Evolutionary conservation across 2,113 vertebrate genomes (phyloP).

Genomic region (Notiomystis cincta): DNA sequence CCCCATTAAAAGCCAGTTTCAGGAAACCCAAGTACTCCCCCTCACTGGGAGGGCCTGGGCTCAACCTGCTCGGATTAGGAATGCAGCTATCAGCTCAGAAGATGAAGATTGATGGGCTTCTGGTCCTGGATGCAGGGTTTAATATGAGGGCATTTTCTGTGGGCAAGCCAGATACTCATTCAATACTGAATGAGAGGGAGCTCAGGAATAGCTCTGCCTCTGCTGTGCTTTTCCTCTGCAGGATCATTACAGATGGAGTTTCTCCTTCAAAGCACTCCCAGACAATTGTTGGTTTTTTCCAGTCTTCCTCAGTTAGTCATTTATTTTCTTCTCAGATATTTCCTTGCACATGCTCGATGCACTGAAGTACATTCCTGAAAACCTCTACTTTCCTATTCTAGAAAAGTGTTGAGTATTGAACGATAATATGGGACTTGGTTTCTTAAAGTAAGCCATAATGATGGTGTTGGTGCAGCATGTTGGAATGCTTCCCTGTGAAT

Average conservation of each 20-base stretch:
- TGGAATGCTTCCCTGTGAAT: not conserved
- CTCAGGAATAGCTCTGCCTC: not conserved
- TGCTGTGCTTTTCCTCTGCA: not conserved
- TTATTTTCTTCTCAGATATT: not conserved
- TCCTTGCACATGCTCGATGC: not conserved
- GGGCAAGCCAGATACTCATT: not conserved
- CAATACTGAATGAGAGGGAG: not conserved
- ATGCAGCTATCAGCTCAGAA: not conserved
- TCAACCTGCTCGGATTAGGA: constrained; percentile 28
- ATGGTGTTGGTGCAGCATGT: not conserved
- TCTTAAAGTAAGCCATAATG: not conserved
- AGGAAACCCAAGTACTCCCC: constrained; percentile 27
- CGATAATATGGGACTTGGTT: not conserved
- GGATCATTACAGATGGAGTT: not conserved
- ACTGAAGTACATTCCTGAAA: not conserved
- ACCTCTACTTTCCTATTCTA: not conserved
- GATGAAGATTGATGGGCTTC: constrained; percentile 41
- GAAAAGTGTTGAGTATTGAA: not conserved
- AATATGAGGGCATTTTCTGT: not conserved
- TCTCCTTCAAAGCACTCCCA: not conserved
- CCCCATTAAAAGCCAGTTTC: constrained; percentile 41
- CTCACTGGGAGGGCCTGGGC: constrained; percentile 16
- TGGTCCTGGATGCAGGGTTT: constrained; percentile 8
- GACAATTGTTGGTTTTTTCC: not conserved
- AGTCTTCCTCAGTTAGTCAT: not conserved